These are phyloP conservation scores for Drosophila stalkeri DNA, from an alignment of 2,888 invertebrate species.

Conservation along the genomic window DNA sequence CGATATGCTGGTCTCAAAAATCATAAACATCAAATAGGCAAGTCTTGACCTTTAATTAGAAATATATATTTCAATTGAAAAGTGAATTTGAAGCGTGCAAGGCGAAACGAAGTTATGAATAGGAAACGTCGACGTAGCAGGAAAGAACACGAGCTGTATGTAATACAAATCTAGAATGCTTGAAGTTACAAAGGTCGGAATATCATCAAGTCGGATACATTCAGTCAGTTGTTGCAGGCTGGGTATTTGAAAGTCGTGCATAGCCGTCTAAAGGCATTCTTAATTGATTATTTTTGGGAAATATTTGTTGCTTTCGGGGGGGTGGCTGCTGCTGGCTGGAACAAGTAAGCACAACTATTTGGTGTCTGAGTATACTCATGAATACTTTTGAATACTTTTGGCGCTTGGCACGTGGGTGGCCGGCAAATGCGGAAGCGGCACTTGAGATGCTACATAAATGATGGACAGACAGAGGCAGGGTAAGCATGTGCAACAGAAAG, in stretches of 20 bases:
- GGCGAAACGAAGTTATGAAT: neutral
- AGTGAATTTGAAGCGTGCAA: neutral
- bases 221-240: too few relatives aligned
- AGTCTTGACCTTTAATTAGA: neutral
- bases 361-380: conserved; percentile 13
- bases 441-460: conserved; percentile 47
- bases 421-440: conserved; percentile 69
- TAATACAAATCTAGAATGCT: neutral
- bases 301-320: conserved; percentile 10
- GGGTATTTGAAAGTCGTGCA: neutral
- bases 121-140: too few relatives aligned
- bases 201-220: neutral
- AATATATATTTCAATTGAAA: neutral
- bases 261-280: neutral
- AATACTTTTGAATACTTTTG: conserved; percentile 40
- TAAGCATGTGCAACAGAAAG: too few relatives aligned
- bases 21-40: neutral
- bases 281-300: conserved; percentile 25
- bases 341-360: conserved; percentile 11
- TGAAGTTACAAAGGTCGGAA: neutral
- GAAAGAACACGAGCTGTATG: neutral
- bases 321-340: conserved; percentile 12
- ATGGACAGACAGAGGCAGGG: neutral
- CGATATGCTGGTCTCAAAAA: too few relatives aligned
- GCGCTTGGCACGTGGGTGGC: conserved; percentile 63